Conservation (phyloP, 2,888 invertebrate genomes). For the Melinaea marsaeus region DNA sequence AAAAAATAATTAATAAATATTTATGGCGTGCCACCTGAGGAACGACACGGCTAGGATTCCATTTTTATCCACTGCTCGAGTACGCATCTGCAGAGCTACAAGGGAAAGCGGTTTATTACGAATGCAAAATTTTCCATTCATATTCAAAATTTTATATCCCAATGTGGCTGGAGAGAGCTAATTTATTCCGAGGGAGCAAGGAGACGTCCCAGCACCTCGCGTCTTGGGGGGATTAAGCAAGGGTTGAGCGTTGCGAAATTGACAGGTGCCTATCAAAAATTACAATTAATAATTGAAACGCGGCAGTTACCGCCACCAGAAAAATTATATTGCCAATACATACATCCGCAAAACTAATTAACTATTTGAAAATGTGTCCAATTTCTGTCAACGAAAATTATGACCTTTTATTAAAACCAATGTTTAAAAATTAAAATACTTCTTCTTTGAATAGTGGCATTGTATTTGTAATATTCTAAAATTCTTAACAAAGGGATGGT, state of each 20-base stretch:
- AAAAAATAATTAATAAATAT: slow-evolving; percentile 79
- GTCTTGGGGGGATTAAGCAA: slow-evolving; percentile 75
- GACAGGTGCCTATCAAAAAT: slow-evolving; percentile 78
- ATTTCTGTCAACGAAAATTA: too few species aligned
- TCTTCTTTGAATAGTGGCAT: too few species aligned
- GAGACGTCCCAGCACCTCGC: slow-evolving; percentile 66
- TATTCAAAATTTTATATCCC: slow-evolving; percentile 94
- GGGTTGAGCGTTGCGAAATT: slow-evolving; percentile 74
- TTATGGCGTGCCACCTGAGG: slow-evolving; percentile 76
- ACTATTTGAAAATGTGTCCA: too few species aligned
- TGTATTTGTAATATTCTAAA: background rate
- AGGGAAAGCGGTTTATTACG: slow-evolving; percentile 85
- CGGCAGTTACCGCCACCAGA: slow-evolving; percentile 44
- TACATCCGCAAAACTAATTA: too few species aligned
- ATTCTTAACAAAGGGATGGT: slow-evolving; percentile 5
- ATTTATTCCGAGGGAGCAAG: slow-evolving; percentile 83
- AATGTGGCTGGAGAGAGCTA: slow-evolving; percentile 82
- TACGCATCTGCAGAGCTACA: slow-evolving; percentile 71
- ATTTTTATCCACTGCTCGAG: slow-evolving; percentile 69
- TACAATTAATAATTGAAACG: slow-evolving; percentile 76
- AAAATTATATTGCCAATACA: slow-evolving; percentile 10
- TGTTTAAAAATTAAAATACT: too few species aligned
- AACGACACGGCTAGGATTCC: slow-evolving; percentile 59
- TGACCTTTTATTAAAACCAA: background rate
- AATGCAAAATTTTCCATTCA: slow-evolving; percentile 93